Evolutionary conservation across 1,140 invertebrate species (phyloP).

Genomic region (Aphidius gifuensis): DNA sequence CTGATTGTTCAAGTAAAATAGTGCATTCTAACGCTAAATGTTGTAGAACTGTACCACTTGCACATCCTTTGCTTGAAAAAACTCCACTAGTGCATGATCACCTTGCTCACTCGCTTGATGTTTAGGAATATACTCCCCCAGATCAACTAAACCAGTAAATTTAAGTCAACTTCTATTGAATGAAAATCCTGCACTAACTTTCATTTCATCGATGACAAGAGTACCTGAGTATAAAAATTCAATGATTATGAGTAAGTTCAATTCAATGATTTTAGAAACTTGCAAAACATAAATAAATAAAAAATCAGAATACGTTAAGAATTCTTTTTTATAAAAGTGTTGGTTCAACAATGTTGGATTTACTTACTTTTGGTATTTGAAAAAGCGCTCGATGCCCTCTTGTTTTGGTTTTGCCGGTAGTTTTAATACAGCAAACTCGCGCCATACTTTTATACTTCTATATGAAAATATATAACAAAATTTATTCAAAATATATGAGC

Average conservation of each 20-base stretch:
- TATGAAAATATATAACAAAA: too few species aligned
- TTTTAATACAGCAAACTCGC: too few species aligned
- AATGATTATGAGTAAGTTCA: background rate
- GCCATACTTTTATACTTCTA: too few species aligned
- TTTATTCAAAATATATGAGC: too few species aligned
- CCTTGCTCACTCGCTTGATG: constrained; percentile 25
- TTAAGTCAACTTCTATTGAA: constrained; percentile 24
- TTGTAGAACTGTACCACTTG: constrained; percentile 13
- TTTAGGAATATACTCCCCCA: constrained; percentile 35
- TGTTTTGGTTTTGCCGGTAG: too few species aligned
- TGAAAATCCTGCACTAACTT: constrained; percentile 12
- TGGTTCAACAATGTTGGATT: too few species aligned
- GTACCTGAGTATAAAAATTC: constrained; percentile 8
- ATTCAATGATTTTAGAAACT: too few species aligned
- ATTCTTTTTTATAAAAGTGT: too few species aligned
- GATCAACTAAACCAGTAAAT: constrained; percentile 31
- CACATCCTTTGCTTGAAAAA: constrained; percentile 23
- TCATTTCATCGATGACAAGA: constrained; percentile 19
- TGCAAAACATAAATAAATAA: too few species aligned
- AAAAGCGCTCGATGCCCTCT: too few species aligned
- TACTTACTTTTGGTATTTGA: too few species aligned
- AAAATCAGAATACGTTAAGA: too few species aligned
- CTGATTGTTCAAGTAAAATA: constrained; percentile 22
- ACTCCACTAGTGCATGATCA: constrained; percentile 37
- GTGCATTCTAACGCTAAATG: constrained; percentile 26